Percentiles rank a stretch among this genome's conserved stretches.
These are phyloP conservation scores for Nanorana parkeri DNA, from an alignment of 2,113 vertebrate species.

Conservation along the genomic window DNA sequence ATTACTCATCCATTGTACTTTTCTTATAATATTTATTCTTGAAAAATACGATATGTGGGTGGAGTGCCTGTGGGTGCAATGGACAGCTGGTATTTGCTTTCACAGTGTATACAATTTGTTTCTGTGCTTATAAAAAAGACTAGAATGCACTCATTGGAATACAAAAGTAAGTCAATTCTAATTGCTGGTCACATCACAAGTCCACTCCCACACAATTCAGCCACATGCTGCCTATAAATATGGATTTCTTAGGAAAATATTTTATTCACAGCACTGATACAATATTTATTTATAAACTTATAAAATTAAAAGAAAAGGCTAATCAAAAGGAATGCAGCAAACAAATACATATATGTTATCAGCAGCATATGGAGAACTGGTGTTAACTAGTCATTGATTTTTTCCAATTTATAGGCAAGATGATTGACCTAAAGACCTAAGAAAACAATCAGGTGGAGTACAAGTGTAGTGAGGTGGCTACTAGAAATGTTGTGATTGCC, in stretches of 20 bases:
- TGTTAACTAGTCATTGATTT: too few relatives aligned
- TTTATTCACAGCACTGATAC: slow-evolving; percentile 5
- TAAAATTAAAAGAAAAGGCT: background rate
- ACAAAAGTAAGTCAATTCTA: slow-evolving; percentile 35
- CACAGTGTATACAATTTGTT: slow-evolving; percentile 51
- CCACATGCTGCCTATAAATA: slow-evolving; percentile 42
- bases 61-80: slow-evolving; percentile 42
- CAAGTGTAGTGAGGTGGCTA: too few relatives aligned
- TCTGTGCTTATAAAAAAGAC: slow-evolving; percentile 47
- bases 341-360: too few relatives aligned
- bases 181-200: slow-evolving; percentile 43
- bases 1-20: slow-evolving; percentile 39
- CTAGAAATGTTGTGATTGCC: too few relatives aligned
- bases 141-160: slow-evolving; percentile 45
- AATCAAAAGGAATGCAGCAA: background rate
- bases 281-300: slow-evolving; percentile 44
- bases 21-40: slow-evolving; percentile 46
- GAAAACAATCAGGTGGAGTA: too few relatives aligned
- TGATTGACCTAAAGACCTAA: too few relatives aligned
- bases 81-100: slow-evolving; percentile 57
- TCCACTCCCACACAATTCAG: slow-evolving; percentile 41
- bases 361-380: too few relatives aligned
- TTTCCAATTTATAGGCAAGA: too few relatives aligned
- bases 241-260: slow-evolving; percentile 16
- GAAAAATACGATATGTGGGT: slow-evolving; percentile 47